These are phyloP conservation scores for Cydia pomonella DNA, from an alignment of 1,140 invertebrate genomes.

Conservation along the genomic window DNA sequence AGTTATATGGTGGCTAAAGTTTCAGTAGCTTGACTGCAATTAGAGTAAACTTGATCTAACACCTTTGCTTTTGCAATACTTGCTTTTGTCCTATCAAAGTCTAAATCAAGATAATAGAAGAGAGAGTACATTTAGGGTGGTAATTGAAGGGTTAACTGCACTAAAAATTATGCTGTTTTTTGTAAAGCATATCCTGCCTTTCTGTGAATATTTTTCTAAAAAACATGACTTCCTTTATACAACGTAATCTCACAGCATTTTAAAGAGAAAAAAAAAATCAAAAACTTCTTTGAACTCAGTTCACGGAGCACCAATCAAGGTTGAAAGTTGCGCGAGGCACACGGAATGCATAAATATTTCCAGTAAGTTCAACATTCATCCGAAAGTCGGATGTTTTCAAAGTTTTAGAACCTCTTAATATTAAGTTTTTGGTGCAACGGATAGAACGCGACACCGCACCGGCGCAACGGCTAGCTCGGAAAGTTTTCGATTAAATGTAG, in stretches of 20 bases:
- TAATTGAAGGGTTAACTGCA: neutral
- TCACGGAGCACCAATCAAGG: slow-evolving; percentile 18
- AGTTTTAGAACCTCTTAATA: slow-evolving; percentile 19
- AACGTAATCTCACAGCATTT: slow-evolving; percentile 8
- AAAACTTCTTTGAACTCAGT: neutral
- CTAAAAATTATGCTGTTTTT: neutral
- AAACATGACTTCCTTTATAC: neutral
- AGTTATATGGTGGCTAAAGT: too few relatives aligned
- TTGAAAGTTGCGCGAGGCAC: neutral
- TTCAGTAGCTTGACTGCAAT: too few relatives aligned
- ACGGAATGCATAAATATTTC: slow-evolving; percentile 26
- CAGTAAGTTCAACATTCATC: slow-evolving; percentile 5
- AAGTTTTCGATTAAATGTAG: slow-evolving; percentile 18
- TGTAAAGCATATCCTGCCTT: neutral
- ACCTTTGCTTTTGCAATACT: too few relatives aligned
- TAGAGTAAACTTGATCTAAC: too few relatives aligned
- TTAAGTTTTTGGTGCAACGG: slow-evolving; percentile 19
- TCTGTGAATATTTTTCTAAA: neutral
- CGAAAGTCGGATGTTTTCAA: slow-evolving; percentile 22
- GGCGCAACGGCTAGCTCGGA: neutral
- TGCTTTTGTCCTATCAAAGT: too few relatives aligned
- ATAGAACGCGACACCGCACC: neutral
- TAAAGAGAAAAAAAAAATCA: neutral
- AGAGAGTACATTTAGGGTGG: neutral
- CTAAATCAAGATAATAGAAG: too few relatives aligned